A percentile compares a stretch with the other conserved stretches of the same genome.
These are phyloP conservation scores for Hemitrygon akajei DNA, from an alignment of 2,797 vertebrate species.

Conservation along the genomic window DNA sequence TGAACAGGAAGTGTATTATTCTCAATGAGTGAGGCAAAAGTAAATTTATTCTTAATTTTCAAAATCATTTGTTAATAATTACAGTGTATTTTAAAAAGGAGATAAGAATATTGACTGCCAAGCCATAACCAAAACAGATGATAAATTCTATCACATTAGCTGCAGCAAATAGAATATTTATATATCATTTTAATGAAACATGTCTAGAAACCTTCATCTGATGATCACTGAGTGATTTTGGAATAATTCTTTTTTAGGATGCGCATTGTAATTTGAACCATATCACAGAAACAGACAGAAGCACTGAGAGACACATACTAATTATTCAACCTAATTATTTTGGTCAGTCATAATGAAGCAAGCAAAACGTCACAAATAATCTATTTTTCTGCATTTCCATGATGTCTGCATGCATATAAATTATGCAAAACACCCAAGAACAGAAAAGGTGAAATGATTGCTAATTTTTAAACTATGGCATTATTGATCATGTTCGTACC, in stretches of 20 bases:
- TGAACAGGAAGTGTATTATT: background rate
- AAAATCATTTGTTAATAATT: constrained; percentile 22
- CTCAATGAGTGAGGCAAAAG: background rate
- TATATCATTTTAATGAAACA: constrained; percentile 30
- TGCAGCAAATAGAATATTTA: constrained; percentile 13
- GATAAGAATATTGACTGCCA: constrained; percentile 7
- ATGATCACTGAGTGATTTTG: background rate
- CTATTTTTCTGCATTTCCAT: background rate
- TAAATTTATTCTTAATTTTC: constrained; percentile 6
- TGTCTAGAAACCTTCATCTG: constrained; percentile 26
- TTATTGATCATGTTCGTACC: constrained; percentile 3
- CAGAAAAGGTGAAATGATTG: background rate
- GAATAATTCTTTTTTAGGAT: constrained; percentile 22
- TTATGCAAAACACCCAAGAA: background rate
- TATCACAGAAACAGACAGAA: constrained; percentile 3
- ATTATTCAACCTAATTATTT: constrained; percentile 19
- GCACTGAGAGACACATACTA: constrained; percentile 13
- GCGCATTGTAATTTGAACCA: constrained; percentile 11
- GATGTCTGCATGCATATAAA: background rate
- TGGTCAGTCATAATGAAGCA: constrained; percentile 19
- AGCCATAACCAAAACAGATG: background rate
- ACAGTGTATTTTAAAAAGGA: background rate
- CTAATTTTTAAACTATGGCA: constrained; percentile 15
- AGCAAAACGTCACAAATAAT: constrained; percentile 24
- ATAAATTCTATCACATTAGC: constrained; percentile 2